Percentiles rank a stretch among this genome's conserved stretches.
phyloP scores from a whole-genome alignment of 1,140 invertebrate species.

The Apis dorsata region DNA sequence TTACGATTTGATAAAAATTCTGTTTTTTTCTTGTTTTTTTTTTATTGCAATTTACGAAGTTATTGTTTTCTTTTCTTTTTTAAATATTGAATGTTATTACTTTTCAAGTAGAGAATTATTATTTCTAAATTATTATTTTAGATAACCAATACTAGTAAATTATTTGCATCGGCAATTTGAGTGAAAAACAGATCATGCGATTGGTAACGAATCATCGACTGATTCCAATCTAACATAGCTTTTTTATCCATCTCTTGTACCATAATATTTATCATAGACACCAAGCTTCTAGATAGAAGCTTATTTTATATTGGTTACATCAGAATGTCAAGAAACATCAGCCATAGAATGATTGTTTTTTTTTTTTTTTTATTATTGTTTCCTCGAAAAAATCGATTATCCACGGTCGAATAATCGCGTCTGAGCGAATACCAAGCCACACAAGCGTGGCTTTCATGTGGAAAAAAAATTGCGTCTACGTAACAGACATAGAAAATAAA shows the following conservation, averaged over 20 bases:
- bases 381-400: constrained; percentile 14
- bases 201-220: background rate
- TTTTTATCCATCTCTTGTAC: background rate
- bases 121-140: no score
- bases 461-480: constrained; percentile 37
- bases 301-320: background rate
- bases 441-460: constrained; percentile 17
- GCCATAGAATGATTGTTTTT: background rate
- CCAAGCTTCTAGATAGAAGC: background rate
- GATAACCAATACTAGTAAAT: no score
- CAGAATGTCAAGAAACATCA: background rate
- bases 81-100: no score
- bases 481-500: constrained; percentile 48
- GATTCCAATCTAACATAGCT: background rate
- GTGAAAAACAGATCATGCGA: background rate
- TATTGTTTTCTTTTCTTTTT: background rate
- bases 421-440: background rate
- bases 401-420: constrained; percentile 11
- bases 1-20: background rate
- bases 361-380: background rate
- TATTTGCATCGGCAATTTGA: background rate
- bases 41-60: background rate
- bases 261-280: background rate
- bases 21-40: background rate
- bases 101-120: no score